These are phyloP conservation scores for Hapalemur alaotrensis DNA, from an alignment of 2,797 vertebrate species.

Conservation along the genomic window DNA sequence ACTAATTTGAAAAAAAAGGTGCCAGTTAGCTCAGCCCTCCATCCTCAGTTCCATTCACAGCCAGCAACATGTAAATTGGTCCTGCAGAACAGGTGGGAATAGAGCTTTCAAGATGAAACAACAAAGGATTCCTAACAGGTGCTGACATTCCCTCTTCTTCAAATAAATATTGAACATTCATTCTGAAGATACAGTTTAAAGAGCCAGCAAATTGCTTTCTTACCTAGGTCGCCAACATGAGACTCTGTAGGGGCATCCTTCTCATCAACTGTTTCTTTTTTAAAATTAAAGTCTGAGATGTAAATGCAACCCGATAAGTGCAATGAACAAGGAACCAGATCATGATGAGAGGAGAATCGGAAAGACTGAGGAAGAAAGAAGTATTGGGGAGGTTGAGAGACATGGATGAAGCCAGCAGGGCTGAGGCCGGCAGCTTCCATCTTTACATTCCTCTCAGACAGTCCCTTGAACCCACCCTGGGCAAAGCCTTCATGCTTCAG, in stretches of 20 bases:
- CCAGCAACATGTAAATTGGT: neutral
- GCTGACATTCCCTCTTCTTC: neutral
- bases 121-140: neutral
- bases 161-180: conserved; percentile 2
- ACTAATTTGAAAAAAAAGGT: neutral
- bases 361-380: conserved; percentile 6
- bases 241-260: neutral
- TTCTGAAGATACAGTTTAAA: conserved; percentile 22
- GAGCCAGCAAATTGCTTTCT: neutral
- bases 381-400: neutral
- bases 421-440: neutral
- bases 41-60: neutral
- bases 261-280: neutral
- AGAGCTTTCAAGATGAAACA: conserved; percentile 17
- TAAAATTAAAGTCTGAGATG: neutral
- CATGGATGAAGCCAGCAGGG: neutral
- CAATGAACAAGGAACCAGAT: neutral
- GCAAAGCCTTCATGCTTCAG: neutral
- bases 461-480: rapidly evolving
- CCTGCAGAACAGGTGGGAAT: neutral
- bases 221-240: neutral
- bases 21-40: neutral
- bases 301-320: neutral
- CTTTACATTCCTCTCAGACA: neutral
- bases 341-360: neutral